These are phyloP conservation scores for Cromileptes altivelis DNA, from an alignment of 2,113 vertebrate species.

Conservation along the genomic window DNA sequence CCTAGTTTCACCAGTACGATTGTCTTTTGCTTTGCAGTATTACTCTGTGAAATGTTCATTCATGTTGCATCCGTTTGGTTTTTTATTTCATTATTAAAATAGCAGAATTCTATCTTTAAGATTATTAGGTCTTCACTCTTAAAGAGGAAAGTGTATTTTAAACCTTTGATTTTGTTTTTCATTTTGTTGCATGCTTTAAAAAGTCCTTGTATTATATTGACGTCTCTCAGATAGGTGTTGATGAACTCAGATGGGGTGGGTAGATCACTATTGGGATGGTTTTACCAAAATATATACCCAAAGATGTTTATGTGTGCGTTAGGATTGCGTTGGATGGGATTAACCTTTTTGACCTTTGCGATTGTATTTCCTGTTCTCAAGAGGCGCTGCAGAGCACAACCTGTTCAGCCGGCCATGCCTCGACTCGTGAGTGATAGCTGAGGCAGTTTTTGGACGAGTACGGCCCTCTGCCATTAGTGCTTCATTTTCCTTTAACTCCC, in stretches of 20 bases:
- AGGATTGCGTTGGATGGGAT: conserved; percentile 80
- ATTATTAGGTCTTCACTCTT: conserved; percentile 92
- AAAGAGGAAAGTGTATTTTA: conserved; percentile 88
- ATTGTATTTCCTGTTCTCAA: conserved; percentile 85
- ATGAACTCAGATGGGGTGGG: conserved; percentile 68
- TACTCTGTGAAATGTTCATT: conserved; percentile 83
- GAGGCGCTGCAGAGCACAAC: conserved; percentile 76
- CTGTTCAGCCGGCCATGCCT: conserved; percentile 62
- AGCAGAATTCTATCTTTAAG: conserved; percentile 84
- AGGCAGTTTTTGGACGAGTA: conserved; percentile 28
- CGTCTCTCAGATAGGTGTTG: conserved; percentile 75
- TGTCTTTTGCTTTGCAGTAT: conserved; percentile 76
- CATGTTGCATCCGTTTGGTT: conserved; percentile 70
- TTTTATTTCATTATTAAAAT: conserved; percentile 57
- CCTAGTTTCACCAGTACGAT: conserved; percentile 52
- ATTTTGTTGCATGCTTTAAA: conserved; percentile 84
- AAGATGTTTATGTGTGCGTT: conserved; percentile 79
- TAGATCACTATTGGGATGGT: conserved; percentile 65
- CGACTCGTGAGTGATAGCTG: conserved; percentile 37
- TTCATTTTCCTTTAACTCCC: conserved; percentile 20
- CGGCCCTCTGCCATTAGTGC: conserved; percentile 30
- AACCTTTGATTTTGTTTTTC: conserved; percentile 66
- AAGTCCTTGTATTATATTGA: conserved; percentile 75
- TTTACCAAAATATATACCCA: conserved; percentile 79
- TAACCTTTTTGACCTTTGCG: conserved; percentile 83